phyloP scores from a whole-genome alignment of 2,113 vertebrate genomes.

The Puma concolor region DNA sequence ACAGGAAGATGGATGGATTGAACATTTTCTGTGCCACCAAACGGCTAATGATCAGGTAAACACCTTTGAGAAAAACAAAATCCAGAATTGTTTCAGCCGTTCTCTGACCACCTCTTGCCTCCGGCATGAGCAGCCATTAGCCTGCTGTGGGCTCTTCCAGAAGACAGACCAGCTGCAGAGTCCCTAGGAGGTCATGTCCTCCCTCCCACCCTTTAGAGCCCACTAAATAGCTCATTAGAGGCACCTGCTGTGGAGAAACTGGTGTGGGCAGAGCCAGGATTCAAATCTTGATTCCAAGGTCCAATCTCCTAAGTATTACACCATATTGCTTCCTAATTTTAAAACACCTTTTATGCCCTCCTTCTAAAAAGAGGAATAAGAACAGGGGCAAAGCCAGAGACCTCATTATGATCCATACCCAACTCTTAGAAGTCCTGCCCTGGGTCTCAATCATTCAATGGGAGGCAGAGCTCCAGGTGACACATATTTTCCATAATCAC shows the following conservation, averaged over 20 bases:
- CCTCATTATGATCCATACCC: background rate
- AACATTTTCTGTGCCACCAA: conserved; percentile 72
- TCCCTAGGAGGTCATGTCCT: background rate
- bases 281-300: background rate
- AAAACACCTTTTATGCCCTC: background rate
- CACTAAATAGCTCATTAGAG: conserved; percentile 17
- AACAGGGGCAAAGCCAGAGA: background rate
- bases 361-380: background rate
- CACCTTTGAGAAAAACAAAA: conserved; percentile 71
- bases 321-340: background rate
- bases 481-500: background rate
- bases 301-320: background rate
- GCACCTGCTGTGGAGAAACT: conserved; percentile 32
- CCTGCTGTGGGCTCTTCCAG: background rate
- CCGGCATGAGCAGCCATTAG: background rate
- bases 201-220: background rate
- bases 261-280: background rate
- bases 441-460: background rate
- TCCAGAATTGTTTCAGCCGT: conserved; percentile 61
- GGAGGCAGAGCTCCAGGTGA: background rate
- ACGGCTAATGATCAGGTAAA: conserved; percentile 73
- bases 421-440: background rate
- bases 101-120: conserved; percentile 19
- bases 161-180: background rate
- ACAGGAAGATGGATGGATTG: conserved; percentile 75